phyloP scores from a whole-genome alignment of 2,797 vertebrate species.

The Hyperoplus lanceolatus region DNA sequence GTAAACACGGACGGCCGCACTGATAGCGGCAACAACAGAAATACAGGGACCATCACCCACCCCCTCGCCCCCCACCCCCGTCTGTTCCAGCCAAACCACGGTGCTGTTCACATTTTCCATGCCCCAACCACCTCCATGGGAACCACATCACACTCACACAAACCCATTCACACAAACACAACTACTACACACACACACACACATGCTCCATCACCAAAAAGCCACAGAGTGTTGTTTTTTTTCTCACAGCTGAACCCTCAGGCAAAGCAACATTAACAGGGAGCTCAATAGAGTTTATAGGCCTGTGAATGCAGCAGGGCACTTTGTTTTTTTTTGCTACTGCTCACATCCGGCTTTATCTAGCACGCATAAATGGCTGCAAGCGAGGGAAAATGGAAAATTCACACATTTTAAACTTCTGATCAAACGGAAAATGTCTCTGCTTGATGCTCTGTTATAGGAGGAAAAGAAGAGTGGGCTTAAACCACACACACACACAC shows the following conservation, averaged over 20 bases:
- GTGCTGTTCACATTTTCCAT: conserved; percentile 81
- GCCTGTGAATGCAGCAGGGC: conserved; percentile 66
- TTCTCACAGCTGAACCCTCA: conserved; percentile 64
- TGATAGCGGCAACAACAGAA: conserved; percentile 70
- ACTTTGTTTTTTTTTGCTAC: conserved; percentile 59
- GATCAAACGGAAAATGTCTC: conserved; percentile 62
- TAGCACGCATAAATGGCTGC: background rate
- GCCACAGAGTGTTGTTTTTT: conserved; percentile 44
- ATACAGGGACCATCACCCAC: conserved; percentile 51
- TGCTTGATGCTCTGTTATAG: conserved; percentile 7
- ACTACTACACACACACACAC: conserved; percentile 21
- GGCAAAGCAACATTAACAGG: conserved; percentile 41
- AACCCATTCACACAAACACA: conserved; percentile 6
- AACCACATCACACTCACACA: conserved; percentile 70
- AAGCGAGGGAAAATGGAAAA: conserved; percentile 28
- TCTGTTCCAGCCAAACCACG: conserved; percentile 60
- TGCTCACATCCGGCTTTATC: conserved; percentile 63
- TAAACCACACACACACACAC: conserved; percentile 6
- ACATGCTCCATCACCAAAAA: conserved; percentile 63
- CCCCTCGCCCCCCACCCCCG: conserved; percentile 38
- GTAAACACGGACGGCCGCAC: conserved; percentile 54
- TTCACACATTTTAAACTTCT: conserved; percentile 39
- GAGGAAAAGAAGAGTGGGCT: background rate
- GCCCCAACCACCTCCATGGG: conserved; percentile 40
- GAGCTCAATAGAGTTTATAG: conserved; percentile 65